Base-by-base conservation (phyloP, 1,140 invertebrate genomes). In the Streblospio benedicti region DNA sequence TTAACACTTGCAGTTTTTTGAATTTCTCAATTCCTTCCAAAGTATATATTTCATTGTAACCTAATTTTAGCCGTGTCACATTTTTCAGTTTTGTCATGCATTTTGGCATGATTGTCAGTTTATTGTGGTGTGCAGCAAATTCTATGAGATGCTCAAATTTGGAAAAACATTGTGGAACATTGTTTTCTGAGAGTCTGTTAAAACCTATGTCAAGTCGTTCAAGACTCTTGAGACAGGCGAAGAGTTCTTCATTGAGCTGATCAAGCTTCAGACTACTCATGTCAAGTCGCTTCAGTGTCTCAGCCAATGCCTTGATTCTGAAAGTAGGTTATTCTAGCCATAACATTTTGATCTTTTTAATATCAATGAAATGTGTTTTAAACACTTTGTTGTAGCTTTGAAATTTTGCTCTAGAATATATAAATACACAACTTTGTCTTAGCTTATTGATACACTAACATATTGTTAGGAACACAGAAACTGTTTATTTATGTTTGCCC, bases 171-270 rank as follows among this genome's bases (percentile, higher is more conserved):
- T 74, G 70, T 16, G 70, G 67, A 50, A 76, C 60, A 31, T 66
- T 67, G 23, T 57, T 49, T 53, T 76, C 74, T 0, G 45, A 33
- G 4, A 74, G 64, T n/a, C 61, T 45, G 57, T 74, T 74, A 52
- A 68, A 57, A 32, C 70, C 67, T 25, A 76, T 57, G 55, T 73
- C 74, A 18, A 76, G 60, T 31, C 68, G 71, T 49, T 73, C 67
- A n/a, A 76, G 60, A 18, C 61, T 35, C 28, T 61, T 30, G 52
- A 76, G 57, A 20, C 51, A 38, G n/a, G 60, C 57, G 18, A 71
- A 38, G 16, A 76, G 44, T 9, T 60, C 59, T 30, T 70, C 69
- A 6, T 66, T 65, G 12, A 76, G 58, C 0, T 60, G 51, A 28
- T 65, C 67, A 33, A 76, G 58, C 25, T 63, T 60, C 0, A 72